These are phyloP conservation scores for Ranitomeya variabilis DNA, from an alignment of 2,113 vertebrate genomes.

Conservation along the genomic window DNA sequence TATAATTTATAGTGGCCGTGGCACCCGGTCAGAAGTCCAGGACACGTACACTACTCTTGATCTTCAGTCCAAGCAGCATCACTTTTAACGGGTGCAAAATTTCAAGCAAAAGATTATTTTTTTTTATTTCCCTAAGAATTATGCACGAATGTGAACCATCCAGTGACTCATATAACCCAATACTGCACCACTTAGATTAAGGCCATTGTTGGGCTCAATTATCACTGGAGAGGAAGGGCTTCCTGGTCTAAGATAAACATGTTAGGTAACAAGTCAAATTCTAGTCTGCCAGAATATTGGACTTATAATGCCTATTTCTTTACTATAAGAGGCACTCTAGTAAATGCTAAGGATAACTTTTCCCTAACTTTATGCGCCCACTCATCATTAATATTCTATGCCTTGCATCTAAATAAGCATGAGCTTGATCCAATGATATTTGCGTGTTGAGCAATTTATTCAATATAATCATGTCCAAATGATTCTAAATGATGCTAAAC, in stretches of 20 bases:
- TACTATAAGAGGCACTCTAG: neutral
- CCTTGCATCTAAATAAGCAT: neutral
- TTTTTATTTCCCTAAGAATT: no score
- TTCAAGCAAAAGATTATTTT: no score
- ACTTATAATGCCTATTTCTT: neutral
- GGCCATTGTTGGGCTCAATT: neutral
- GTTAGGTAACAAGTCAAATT: neutral
- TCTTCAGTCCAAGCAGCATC: no score
- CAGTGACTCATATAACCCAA: no score
- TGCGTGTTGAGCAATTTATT: slow-evolving; percentile 18
- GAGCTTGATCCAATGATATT: slow-evolving; percentile 29
- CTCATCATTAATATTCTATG: neutral
- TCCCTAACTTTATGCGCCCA: neutral
- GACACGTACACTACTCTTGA: no score
- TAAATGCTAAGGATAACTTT: neutral
- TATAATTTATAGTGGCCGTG: no score
- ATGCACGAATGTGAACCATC: no score
- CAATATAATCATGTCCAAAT: slow-evolving; percentile 37
- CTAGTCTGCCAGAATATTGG: neutral
- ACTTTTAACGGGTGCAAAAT: no score
- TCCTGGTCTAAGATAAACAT: neutral
- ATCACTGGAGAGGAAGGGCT: neutral
- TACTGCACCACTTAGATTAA: neutral
- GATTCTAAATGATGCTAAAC: slow-evolving; percentile 35
- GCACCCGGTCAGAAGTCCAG: no score